A percentile compares a stretch with the other conserved stretches of the same genome.
phyloP scores from a whole-genome alignment of 2,113 vertebrate species.

The Ardeotis arabs region DNA sequence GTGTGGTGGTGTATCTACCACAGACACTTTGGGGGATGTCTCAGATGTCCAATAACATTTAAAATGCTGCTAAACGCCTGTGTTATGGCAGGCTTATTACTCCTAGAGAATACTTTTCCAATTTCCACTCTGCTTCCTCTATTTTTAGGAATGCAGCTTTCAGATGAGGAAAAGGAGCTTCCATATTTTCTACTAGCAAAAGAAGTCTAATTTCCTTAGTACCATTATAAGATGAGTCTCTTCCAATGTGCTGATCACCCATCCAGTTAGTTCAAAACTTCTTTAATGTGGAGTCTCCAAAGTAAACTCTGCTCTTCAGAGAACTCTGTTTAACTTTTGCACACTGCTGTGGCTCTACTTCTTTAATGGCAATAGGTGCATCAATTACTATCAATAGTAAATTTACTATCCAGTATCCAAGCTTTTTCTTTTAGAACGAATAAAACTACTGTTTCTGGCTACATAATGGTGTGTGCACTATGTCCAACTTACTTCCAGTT shows the following conservation, averaged over 20 bases:
- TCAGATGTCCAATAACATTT: not conserved
- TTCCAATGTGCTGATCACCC: not conserved
- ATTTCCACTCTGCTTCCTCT: not conserved
- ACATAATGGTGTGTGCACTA: not conserved
- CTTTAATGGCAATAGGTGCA: not conserved
- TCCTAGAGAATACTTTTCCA: not conserved
- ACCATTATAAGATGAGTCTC: not conserved
- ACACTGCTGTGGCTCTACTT: not conserved
- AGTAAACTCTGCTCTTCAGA: not conserved
- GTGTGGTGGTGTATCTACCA: not conserved
- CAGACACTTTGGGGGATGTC: not conserved
- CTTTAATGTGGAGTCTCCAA: not conserved
- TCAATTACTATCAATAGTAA: too few relatives aligned
- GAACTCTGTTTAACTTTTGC: not conserved
- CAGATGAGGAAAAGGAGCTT: not conserved
- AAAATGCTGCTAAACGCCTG: not conserved
- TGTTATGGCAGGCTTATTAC: not conserved
- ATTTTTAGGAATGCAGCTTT: not conserved
- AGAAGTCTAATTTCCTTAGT: not conserved
- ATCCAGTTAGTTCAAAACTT: not conserved
- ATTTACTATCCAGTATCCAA: not conserved
- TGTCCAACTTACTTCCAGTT: not conserved
- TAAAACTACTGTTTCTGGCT: not conserved
- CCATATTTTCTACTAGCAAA: not conserved
- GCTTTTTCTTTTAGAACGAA: not conserved